A percentile compares a stretch with the other conserved stretches of the same genome.
phyloP scores from a whole-genome alignment of 2,797 vertebrate species.

The Diglossa cyanea region DNA sequence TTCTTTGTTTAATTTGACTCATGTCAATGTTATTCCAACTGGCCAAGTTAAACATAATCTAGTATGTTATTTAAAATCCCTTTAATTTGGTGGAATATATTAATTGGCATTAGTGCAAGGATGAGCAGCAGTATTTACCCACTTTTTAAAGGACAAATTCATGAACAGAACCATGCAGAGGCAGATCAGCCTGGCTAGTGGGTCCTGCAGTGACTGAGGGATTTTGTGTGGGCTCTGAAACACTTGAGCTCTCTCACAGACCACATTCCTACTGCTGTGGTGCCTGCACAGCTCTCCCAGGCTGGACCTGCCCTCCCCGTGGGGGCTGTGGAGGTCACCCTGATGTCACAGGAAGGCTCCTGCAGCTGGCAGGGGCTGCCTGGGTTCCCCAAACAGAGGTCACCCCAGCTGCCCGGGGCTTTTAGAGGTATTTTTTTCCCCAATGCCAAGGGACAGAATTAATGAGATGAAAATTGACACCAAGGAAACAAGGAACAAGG shows the following conservation, averaged over 20 bases:
- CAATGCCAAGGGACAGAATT: neutral
- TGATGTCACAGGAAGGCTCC: neutral
- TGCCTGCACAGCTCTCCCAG: neutral
- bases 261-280: neutral
- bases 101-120: neutral
- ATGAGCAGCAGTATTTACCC: neutral
- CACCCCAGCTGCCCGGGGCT: neutral
- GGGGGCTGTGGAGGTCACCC: neutral
- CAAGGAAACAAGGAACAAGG: neutral
- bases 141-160: neutral
- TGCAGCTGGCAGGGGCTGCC: neutral
- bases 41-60: neutral
- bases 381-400: neutral
- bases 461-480: neutral
- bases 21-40: neutral
- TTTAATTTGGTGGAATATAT: neutral
- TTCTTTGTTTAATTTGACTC: neutral
- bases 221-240: neutral
- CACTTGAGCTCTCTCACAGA: neutral
- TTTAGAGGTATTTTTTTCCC: neutral
- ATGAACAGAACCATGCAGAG: rapidly evolving
- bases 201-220: neutral
- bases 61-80: neutral
- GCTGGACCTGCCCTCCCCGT: rapidly evolving
- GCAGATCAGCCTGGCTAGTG: neutral